Percentiles rank a stretch among this genome's conserved stretches.
Evolutionary conservation across 2,797 vertebrate genomes (phyloP).

Genomic region (Buceros bicornis): DNA sequence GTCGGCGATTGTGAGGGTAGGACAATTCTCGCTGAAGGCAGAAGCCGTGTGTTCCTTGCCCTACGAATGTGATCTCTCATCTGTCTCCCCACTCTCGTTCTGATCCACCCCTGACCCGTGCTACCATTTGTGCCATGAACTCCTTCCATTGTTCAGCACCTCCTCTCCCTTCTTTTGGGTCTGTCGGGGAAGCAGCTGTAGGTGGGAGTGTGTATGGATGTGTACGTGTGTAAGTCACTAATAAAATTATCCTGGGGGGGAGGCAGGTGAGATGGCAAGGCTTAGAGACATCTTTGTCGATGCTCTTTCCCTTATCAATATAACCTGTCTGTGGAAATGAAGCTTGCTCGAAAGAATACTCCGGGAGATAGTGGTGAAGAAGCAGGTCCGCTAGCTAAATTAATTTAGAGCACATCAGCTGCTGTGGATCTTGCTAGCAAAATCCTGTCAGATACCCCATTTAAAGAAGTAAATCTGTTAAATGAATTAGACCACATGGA

Average conservation of each 20-base stretch:
- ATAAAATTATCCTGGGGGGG: not conserved
- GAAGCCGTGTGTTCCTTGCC: constrained; percentile 34
- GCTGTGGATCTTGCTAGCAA: constrained; percentile 18
- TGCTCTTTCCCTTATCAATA: constrained; percentile 18
- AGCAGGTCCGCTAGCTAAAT: constrained; percentile 4
- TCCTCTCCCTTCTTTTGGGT: not conserved
- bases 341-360: constrained; percentile 37
- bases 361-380: not conserved
- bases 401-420: constrained; percentile 30
- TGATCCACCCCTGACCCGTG: constrained; percentile 6
- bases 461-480: constrained; percentile 59
- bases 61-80: not conserved
- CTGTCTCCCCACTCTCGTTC: constrained; percentile 5
- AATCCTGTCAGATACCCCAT: constrained; percentile 43
- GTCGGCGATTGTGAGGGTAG: constrained; percentile 65
- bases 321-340: constrained; percentile 63
- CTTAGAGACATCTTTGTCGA: constrained; percentile 29
- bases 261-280: constrained; percentile 42
- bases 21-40: constrained; percentile 71
- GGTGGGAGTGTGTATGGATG: not conserved
- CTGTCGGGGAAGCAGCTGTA: not conserved
- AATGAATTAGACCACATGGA: constrained; percentile 54
- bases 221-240: not conserved
- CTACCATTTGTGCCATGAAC: constrained; percentile 26
- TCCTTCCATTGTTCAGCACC: not conserved